Base-by-base conservation (phyloP, 1,140 invertebrate species). In the Maniola jurtina region DNA sequence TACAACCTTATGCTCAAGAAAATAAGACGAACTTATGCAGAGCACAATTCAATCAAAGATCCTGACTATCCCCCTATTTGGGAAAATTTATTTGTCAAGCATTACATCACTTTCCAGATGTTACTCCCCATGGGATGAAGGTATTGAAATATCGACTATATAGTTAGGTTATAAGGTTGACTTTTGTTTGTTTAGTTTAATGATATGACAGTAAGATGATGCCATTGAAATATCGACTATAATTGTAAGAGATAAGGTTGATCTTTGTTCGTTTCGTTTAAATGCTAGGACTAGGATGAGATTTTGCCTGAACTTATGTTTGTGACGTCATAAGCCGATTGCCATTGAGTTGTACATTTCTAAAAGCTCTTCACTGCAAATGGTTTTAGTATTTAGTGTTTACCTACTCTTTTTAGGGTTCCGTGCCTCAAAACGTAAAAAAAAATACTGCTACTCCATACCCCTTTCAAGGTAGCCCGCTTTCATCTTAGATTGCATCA, bases 21-120 rank as follows among this genome's bases (percentile, higher is more conserved):
- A 36, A 10, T n/a, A 15, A 67, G 25, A 56, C 55, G 35, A 15
- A 64, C 35, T 61, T 64, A 73, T 13, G 0, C 38, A 50, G 7
- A 65, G 59, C 11, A 58, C 6, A 35, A 55, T 50, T n/a, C 9
- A 45, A 25, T 38, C 58, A 75, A 78, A 80, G 71, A 75, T 68
- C 66, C 66, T 47, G 61, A 69, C 62, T 66, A 59, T 25, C 25
- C 79, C 72, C 72, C 71, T 71, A 76, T 75, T 68, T 48, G 59
- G 58, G 54, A 67, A 77, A 60, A 77, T 75, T 77, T 79, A 76
- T 81, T 81, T 82, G 76, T 72, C 74, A 77, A 77, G 71, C 75
- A 79, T 81, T 81, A 84, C 78, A 80, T 75, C 75, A 71, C 67
- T 78, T 66, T 76, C 79, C 77, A 77, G 77, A 83, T 81, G 79